Evolutionary conservation across 1,140 invertebrate species (phyloP), one percentile per base, ranked within the genome.

Genomic region (Danaus melanippus): DNA sequence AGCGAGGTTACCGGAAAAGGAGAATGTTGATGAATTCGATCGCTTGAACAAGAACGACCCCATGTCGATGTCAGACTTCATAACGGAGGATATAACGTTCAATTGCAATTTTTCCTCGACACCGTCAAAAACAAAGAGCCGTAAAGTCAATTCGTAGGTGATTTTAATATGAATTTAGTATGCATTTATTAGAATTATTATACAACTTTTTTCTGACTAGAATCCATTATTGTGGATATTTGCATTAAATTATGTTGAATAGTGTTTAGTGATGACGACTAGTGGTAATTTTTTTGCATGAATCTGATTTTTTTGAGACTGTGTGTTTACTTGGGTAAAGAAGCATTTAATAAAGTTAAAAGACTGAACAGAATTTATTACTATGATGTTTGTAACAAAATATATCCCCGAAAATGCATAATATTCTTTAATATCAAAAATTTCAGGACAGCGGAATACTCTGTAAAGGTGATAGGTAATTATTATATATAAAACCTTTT

Each of bases 91-190:
- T 46, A 72, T 88, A 71, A 80, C 81, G 0, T 81, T 87, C 48
- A 84, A 84, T 49, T 86, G 80, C 60, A 87, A 87, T 58, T 88
- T 82, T 53, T 87, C 86, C 7, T 88, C 86, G 0, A 88, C 86
- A 8, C 86, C 86, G 5, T 88, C 84, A 1, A 87, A 86, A 61
- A 87, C 71, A 59, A 84, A 84, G 46, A 62, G 69, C 8, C 74
- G 76, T 7, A 79, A 72, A 63, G 56, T 74, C 11, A 70, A 75
- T 62, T 74, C 63, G 12, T 78, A 74, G 49, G 42, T 12, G 44
- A 48, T 46, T 61, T 58, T 51, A 53, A 61, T 52, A 73, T 73
- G 59, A 69, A 69, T 74, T 74, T 76, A 72, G 59, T 71, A 79
- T 56, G 68, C 59, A 66, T 76, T 71, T 70, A 70, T 54, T 67